Conservation (phyloP, 2,888 invertebrate species). For the Loripinus fragilis region DNA sequence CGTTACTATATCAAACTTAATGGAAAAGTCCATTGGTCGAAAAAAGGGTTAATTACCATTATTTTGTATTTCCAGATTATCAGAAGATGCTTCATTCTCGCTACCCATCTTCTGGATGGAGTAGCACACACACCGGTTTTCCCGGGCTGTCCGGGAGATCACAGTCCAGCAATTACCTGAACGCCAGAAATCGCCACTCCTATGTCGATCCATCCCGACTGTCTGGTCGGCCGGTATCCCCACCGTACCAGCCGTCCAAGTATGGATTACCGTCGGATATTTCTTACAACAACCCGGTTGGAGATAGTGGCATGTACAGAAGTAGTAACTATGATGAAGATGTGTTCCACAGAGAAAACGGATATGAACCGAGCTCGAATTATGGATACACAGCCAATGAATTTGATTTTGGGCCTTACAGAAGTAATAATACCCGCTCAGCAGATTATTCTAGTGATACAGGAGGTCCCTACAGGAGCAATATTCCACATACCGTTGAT, state of each 20-base stretch:
- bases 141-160: conserved; percentile 36
- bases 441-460: conserved; percentile 53
- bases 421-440: conserved; percentile 33
- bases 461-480: conserved; percentile 44
- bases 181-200: conserved; percentile 32
- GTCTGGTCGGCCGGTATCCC: conserved; percentile 31
- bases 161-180: conserved; percentile 39
- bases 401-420: conserved; percentile 45
- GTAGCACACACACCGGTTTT: conserved; percentile 52
- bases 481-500: conserved; percentile 23
- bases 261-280: conserved; percentile 64
- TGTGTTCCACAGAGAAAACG: conserved; percentile 34
- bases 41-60: too few relatives aligned
- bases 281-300: conserved; percentile 42
- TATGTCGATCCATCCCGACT: conserved; percentile 24
- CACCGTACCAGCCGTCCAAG: conserved; percentile 67
- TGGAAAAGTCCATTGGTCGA: too few relatives aligned
- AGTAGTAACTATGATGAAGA: conserved; percentile 31
- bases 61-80: conserved; percentile 64
- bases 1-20: too few relatives aligned
- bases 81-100: conserved; percentile 74
- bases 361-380: conserved; percentile 28
- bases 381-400: conserved; percentile 40
- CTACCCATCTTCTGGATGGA: conserved; percentile 59
- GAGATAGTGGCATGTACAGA: conserved; percentile 24